These are phyloP conservation scores for Hyperoplus lanceolatus DNA, from an alignment of 2,797 vertebrate species.

Conservation along the genomic window DNA sequence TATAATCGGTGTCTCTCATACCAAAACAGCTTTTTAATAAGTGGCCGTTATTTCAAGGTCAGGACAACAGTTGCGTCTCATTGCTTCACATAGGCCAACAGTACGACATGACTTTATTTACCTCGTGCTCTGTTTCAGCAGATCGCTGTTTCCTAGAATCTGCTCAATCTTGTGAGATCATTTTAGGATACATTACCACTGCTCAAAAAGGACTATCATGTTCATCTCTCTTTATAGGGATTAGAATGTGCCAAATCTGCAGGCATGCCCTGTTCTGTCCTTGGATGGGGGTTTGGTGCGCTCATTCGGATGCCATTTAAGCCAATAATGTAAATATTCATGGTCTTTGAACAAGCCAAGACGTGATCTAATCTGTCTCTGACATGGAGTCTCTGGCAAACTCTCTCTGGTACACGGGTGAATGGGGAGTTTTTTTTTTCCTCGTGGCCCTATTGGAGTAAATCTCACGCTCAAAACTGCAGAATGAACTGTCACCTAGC, in stretches of 20 bases:
- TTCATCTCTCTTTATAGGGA: conserved; percentile 61
- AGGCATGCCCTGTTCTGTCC: conserved; percentile 73
- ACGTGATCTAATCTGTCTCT: conserved; percentile 80
- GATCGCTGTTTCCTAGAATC: conserved; percentile 48
- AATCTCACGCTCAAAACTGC: conserved; percentile 63
- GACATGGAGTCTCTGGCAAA: conserved; percentile 64
- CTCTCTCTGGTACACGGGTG: conserved; percentile 59
- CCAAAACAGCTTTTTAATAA: conserved; percentile 82
- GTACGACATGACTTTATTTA: conserved; percentile 34
- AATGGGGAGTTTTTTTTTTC: conserved; percentile 54
- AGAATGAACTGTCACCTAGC: conserved; percentile 71
- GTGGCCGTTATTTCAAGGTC: conserved; percentile 84
- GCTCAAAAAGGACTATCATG: conserved; percentile 35
- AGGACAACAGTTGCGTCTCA: conserved; percentile 69
- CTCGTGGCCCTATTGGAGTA: conserved; percentile 62
- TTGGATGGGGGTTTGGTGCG: conserved; percentile 66
- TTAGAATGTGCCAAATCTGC: conserved; percentile 66
- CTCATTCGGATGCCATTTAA: conserved; percentile 72
- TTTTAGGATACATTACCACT: conserved; percentile 57
- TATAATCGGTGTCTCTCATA: conserved; percentile 83
- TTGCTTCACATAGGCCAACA: conserved; percentile 33
- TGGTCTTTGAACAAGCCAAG: conserved; percentile 80
- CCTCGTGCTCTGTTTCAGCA: conserved; percentile 35
- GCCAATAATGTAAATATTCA: conserved; percentile 85
- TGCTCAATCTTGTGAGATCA: conserved; percentile 53